phyloP scores from a whole-genome alignment of 2,113 vertebrate genomes.

The Daubentonia madagascariensis region DNA sequence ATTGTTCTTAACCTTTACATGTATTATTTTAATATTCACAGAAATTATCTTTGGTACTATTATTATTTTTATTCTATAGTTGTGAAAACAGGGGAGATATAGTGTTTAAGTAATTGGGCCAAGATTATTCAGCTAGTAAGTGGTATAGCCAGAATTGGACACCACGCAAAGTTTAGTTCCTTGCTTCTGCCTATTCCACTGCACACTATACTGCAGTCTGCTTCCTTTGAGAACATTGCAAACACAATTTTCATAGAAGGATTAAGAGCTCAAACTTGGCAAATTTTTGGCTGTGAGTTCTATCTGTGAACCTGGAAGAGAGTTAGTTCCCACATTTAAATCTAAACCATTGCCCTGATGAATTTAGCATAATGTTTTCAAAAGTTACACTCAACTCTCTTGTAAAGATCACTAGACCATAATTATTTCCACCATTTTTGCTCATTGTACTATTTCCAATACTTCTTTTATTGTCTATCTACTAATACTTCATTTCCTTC shows the following conservation, averaged over 20 bases:
- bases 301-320: not conserved
- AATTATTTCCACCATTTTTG: not conserved
- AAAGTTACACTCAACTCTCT: not conserved
- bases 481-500: not conserved
- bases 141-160: not conserved
- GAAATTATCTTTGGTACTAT: not conserved
- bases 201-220: accelerated
- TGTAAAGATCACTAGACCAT: not conserved
- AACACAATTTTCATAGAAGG: not conserved
- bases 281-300: not conserved
- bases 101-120: not conserved
- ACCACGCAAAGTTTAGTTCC: not conserved
- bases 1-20: not conserved
- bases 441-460: not conserved
- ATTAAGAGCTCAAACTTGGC: not conserved
- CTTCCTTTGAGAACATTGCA: not conserved
- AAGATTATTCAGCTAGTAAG: not conserved
- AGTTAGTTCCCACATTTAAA: not conserved
- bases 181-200: not conserved
- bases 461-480: not conserved
- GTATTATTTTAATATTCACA: not conserved
- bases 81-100: not conserved
- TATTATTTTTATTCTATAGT: not conserved
- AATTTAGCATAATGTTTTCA: not conserved
- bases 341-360: not conserved